Evolutionary conservation across 2,888 invertebrate species (phyloP), one percentile per base, ranked within the genome.

Genomic region (Cabera pusaria): DNA sequence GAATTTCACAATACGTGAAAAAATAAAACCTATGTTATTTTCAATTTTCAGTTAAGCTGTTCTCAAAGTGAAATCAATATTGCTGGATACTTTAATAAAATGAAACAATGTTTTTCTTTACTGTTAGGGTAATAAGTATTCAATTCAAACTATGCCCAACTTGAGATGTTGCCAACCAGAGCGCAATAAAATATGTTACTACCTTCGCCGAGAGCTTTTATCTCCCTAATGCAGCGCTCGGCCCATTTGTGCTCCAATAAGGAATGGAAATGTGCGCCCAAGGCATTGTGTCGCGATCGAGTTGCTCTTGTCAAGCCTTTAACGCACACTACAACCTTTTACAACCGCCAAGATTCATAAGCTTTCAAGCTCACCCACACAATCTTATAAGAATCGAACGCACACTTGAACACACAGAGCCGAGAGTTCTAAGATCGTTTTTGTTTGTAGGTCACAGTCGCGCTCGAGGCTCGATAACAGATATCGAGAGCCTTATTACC

Each of bases 361-460:
- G 75, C 80, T 77, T 77, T 76, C 68, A 70, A 78, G 66, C 72
- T 68, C 69, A 78, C 77, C 51, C 75, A 72, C 74, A 78, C 75
- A 39, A 52, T 56, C 57, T 51, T 59, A 53, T 59, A 59, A 59
- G 55, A 57, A 50, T 46, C 47, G 43, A 58, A 57, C 63, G 57
- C 65, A 60, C 61, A 62, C 69, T 52, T 42, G 52, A 43, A 26
- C 53, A 54, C 58, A 65, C 64, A 60, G 64, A 61, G 55, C 57
- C 64, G 47, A 35, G 54, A 35, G 54, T 62, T 61, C 64, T 65
- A 64, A 52, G 65, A 46, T 56, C 56, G 67, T 74, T 79, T 81
- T 84, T 57, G 67, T 75, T 83, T 81, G 72, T 86, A 76, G 86
- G 86, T 82, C 81, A 74, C 52, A 54, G 53, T 51, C 50, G 56